Evolutionary conservation across 2,888 invertebrate genomes (phyloP), one percentile per base, ranked within the genome.

Genomic region (Habroteleia sp.): DNA sequence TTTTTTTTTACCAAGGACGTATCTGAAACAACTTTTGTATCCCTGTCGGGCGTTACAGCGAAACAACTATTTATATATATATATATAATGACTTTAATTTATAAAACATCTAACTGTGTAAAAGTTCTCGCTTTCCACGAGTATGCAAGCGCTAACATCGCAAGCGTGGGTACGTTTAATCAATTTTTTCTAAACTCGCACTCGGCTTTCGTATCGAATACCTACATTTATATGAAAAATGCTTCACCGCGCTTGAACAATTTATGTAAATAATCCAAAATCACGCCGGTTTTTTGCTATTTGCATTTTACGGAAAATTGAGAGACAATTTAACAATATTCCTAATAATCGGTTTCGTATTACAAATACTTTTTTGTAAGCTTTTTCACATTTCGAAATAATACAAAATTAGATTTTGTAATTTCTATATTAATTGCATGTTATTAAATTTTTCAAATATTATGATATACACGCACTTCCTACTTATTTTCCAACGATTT

Each of bases 51-150:
- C 35, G 31, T 52, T 52, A 44, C 44, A 8, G 65, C 39, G 42
- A 54, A 69, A 27, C 66, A 48, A 75, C 62, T 83, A n/a, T n/a
- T n/a, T n/a, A n/a, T n/a, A n/a, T n/a, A n/a, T n/a, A n/a, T n/a
- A n/a, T n/a, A n/a, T n/a, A n/a, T n/a, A 83, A 82, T 76, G 81
- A 79, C 75, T 76, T 77, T 68, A 72, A 78, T 79, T 79, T 79
- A 79, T 77, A 77, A 75, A 68, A 69, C 69, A 50, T 52, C 76
- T 81, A 83, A 83, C 77, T 82, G 82, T 80, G 76, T 79, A 79
- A 80, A 83, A 80, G 77, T 83, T 81, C 72, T 82, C 83, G 82
- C 82, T 83, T 83, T 83, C 82, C 79, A 78, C 71, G 63, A 62
- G 77, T 63, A 73, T 29, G 56, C 50, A 29, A 66, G 60, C 58